Percentiles rank a stretch among this genome's conserved stretches.
These are phyloP conservation scores for Masnerella sp. DNA, from an alignment of 2,888 invertebrate species.

Conservation along the genomic window DNA sequence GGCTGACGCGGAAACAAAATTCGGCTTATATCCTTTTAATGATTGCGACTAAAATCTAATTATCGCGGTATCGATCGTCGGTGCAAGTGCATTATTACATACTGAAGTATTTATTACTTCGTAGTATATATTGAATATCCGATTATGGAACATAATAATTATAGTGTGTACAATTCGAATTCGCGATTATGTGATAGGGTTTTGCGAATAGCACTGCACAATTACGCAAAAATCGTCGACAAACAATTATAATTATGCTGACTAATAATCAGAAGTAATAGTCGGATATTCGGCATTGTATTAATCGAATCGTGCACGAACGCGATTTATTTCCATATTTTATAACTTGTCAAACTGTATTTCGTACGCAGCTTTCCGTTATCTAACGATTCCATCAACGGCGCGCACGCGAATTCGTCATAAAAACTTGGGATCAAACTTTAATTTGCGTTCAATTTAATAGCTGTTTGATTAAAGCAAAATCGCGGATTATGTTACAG, in stretches of 20 bases:
- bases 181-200: slow-evolving; percentile 20
- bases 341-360: no score
- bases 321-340: no score
- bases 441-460: no score
- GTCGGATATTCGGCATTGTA: not conserved
- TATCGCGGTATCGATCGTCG: slow-evolving; percentile 33
- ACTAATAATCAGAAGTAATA: slow-evolving; percentile 15
- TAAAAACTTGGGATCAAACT: no score
- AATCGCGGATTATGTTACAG: no score
- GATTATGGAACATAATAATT: slow-evolving; percentile 47
- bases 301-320: not conserved
- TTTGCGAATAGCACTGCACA: no score
- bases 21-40: slow-evolving; percentile 19
- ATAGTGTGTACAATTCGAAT: slow-evolving; percentile 24
- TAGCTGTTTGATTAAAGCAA: no score
- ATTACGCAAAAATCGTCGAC: slow-evolving; percentile 9
- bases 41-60: slow-evolving; percentile 38
- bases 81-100: slow-evolving; percentile 25
- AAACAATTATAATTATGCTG: slow-evolving; percentile 20
- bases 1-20: no score
- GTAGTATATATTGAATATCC: slow-evolving; percentile 27
- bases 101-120: slow-evolving; percentile 32
- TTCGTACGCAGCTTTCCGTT: no score
- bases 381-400: no score
- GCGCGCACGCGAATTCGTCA: no score